These are phyloP conservation scores for Himalopsyche anomala DNA, from an alignment of 2,888 invertebrate genomes.

Conservation along the genomic window DNA sequence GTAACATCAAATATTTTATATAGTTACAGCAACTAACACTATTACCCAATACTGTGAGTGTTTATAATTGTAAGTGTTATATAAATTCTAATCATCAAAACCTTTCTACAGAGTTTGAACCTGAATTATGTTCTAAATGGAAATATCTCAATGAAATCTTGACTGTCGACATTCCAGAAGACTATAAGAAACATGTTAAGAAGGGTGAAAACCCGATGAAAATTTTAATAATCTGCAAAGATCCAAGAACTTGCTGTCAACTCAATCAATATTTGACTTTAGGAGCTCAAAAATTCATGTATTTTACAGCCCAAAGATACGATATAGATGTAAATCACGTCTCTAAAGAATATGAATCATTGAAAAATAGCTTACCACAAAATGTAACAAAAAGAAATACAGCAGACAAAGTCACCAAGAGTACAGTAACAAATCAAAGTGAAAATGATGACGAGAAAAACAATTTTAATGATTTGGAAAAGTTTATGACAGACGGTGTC, in stretches of 20 bases:
- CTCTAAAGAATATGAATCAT: slow-evolving; percentile 74
- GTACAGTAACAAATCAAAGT: slow-evolving; percentile 20
- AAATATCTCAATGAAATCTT: slow-evolving; percentile 87
- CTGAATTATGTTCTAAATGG: slow-evolving; percentile 95
- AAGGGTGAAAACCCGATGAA: slow-evolving; percentile 73
- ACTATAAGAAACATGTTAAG: slow-evolving; percentile 77
- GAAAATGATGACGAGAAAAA: slow-evolving; percentile 49
- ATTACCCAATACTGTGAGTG: too few species aligned
- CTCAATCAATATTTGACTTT: slow-evolving; percentile 82
- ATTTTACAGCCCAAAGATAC: slow-evolving; percentile 79
- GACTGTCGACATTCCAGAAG: slow-evolving; percentile 86
- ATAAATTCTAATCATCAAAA: background rate
- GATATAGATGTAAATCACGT: slow-evolving; percentile 78
- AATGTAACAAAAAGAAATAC: slow-evolving; percentile 7
- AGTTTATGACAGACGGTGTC: slow-evolving; percentile 68
- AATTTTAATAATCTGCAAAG: slow-evolving; percentile 90
- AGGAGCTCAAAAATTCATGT: slow-evolving; percentile 81
- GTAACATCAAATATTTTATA: too few species aligned
- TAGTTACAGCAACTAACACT: too few species aligned
- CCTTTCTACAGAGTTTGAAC: slow-evolving; percentile 81
- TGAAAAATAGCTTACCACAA: slow-evolving; percentile 69
- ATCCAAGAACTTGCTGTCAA: slow-evolving; percentile 89
- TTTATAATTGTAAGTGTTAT: too few species aligned
- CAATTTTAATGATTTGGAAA: slow-evolving; percentile 66
- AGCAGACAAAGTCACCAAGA: background rate